Evolutionary conservation across 2,797 vertebrate species (phyloP).

Genomic region (Remorina albescens): DNA sequence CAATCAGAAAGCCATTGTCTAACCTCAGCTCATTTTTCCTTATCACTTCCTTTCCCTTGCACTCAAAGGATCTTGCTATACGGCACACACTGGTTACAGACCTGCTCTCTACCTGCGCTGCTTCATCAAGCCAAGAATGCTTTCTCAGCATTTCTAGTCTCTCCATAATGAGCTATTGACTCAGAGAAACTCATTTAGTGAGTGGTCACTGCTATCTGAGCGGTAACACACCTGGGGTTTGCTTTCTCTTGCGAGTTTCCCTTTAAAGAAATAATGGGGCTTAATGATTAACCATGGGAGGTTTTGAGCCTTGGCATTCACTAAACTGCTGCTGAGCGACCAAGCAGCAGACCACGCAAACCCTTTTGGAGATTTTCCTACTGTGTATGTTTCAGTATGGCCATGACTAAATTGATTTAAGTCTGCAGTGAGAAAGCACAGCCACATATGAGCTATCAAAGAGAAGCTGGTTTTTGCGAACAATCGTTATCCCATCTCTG

Average conservation of each 20-base stretch:
- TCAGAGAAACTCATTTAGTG: conserved; percentile 63
- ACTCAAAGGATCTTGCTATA: conserved; percentile 9
- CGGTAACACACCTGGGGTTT: conserved; percentile 49
- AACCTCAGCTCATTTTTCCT: conserved; percentile 27
- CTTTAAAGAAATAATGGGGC: conserved; percentile 72
- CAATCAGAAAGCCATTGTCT: conserved; percentile 54
- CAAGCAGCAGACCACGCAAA: conserved; percentile 45
- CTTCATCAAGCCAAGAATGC: conserved; percentile 43
- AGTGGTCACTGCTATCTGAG: conserved; percentile 36
- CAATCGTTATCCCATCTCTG: conserved; percentile 58
- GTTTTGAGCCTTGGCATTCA: conserved; percentile 61
- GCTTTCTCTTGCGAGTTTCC: conserved; percentile 51
- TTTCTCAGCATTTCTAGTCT: conserved; percentile 52
- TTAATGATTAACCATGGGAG: conserved; percentile 66
- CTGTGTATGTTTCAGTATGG: conserved; percentile 30
- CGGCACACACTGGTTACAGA: conserved; percentile 25
- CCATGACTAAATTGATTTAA: conserved; percentile 49
- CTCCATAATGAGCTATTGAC: conserved; percentile 65
- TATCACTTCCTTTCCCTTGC: conserved; percentile 21
- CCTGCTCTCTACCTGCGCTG: conserved; percentile 46
- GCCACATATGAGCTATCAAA: conserved; percentile 32
- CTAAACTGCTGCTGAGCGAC: conserved; percentile 43
- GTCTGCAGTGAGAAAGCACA: not conserved
- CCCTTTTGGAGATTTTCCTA: conserved; percentile 36
- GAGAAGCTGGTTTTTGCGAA: conserved; percentile 17